Conservation (phyloP, 53 echinoderm and acorn worm species). For the Apostichopus leukothele region DNA sequence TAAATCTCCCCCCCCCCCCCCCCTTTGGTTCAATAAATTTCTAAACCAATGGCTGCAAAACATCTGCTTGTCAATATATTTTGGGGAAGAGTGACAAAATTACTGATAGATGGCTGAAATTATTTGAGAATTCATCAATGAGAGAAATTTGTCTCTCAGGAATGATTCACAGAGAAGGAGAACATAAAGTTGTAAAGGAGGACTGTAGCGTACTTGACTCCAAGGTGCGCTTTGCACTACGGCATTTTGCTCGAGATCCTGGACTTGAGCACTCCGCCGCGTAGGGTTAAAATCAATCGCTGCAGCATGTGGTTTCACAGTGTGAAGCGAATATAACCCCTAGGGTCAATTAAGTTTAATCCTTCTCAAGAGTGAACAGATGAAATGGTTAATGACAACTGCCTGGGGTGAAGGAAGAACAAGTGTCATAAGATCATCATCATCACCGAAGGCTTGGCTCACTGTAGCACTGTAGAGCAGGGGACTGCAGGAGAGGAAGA, state of each 20-base stretch:
- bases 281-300: too few species aligned
- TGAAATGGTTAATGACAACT: slow-evolving; percentile 23
- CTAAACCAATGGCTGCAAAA: background rate
- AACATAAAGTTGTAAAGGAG: too few species aligned
- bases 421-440: slow-evolving; percentile 20
- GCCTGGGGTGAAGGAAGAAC: slow-evolving; percentile 33
- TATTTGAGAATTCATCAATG: too few species aligned
- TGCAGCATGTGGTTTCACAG: too few species aligned
- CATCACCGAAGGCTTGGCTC: background rate
- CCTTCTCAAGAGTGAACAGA: background rate
- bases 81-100: background rate
- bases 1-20: too few species aligned
- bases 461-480: background rate
- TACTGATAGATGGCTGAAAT: background rate
- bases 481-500: too few species aligned
- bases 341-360: slow-evolving; percentile 38
- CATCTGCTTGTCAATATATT: background rate
- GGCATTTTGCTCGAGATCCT: too few species aligned
- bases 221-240: too few species aligned
- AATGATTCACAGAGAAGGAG: too few species aligned
- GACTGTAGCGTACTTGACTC: too few species aligned
- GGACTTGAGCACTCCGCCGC: too few species aligned
- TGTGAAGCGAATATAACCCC: background rate
- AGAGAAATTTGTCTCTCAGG: too few species aligned
- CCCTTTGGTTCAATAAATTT: background rate